Percentiles rank a stretch among this genome's conserved stretches.
phyloP scores from a whole-genome alignment of 2,113 vertebrate genomes.

The Echinops telfairi region DNA sequence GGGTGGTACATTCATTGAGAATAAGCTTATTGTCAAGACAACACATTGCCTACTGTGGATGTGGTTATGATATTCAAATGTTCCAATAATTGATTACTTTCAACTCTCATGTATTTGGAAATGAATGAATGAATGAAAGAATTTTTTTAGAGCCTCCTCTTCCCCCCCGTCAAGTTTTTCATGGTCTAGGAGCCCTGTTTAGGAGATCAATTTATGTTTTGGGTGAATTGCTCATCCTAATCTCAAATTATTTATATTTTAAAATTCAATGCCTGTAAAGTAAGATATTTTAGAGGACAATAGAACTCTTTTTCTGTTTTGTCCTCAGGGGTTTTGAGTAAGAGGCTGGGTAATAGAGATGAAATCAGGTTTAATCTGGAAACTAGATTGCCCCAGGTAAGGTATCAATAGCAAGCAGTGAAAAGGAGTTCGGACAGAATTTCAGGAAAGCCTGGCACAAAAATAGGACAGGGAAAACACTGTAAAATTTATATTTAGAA shows the following conservation, averaged over 20 bases:
- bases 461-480: not conserved
- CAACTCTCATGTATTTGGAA: not conserved
- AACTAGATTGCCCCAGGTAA: not conserved
- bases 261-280: too few relatives aligned
- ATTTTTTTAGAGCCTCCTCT: too few relatives aligned
- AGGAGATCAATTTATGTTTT: not conserved
- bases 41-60: not conserved
- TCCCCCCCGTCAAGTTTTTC: not conserved
- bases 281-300: constrained; percentile 1
- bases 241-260: constrained; percentile 27
- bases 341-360: not conserved
- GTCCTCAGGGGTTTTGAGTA: not conserved
- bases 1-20: not conserved
- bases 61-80: not conserved
- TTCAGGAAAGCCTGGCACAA: not conserved
- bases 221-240: constrained; percentile 27
- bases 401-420: not conserved
- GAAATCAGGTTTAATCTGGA: not conserved
- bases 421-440: constrained; percentile 34
- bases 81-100: not conserved
- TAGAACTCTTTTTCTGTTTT: not conserved
- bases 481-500: not conserved
- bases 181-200: not conserved
- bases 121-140: not conserved
- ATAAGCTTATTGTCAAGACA: not conserved